Base-by-base conservation (phyloP, 2,888 invertebrate species). In the Amiota communis region DNA sequence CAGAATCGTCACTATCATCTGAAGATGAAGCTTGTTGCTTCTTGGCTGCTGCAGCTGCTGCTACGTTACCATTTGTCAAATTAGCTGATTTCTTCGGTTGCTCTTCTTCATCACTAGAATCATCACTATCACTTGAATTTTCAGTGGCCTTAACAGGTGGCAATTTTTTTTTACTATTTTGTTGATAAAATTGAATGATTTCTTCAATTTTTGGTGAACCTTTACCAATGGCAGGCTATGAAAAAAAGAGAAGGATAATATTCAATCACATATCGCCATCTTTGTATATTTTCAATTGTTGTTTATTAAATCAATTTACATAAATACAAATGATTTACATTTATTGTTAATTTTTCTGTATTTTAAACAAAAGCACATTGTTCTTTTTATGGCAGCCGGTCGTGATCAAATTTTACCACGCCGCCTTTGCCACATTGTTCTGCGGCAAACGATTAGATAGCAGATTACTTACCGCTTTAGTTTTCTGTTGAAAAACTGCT, bases 401-500 rank as follows among this genome's bases (percentile, higher is more conserved):
- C 9, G 15, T 53, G 10, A 53, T 15, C 8, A 53, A 13, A 9
- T 36, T 6, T 6, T 36, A 36, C 36, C 59, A 59, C 3, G 59
- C 17, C n/a, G 1, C 9, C 59, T 11, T 6, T 17, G 61, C 23
- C 61, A 23, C 9, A 20, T 53, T 53, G 53, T 53, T 13, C 11
- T 9, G 12, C 9, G 59, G 59, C n/a, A 56, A 56, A 92, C 6
- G 36, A 36, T 36, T 36, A 36, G 1, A 36, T n/a, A n/a, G n/a
- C n/a, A n/a, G n/a, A 36, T 36, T 36, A 36, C 95, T 93, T 91
- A 95, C 95, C 90, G 94, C 93, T 87, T 95, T 95, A 1, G 93
- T 92, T 90, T 94, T 94, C 83, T 93, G 92, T 83, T 93, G 92
- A 86, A 93, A 95, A 69, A 93, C 91, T 82, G 92, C 91, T 0